Percentiles rank a stretch among this genome's conserved stretches.
Evolutionary conservation across 2,113 vertebrate species (phyloP).

Genomic region (Aspiorhynchus laticeps): DNA sequence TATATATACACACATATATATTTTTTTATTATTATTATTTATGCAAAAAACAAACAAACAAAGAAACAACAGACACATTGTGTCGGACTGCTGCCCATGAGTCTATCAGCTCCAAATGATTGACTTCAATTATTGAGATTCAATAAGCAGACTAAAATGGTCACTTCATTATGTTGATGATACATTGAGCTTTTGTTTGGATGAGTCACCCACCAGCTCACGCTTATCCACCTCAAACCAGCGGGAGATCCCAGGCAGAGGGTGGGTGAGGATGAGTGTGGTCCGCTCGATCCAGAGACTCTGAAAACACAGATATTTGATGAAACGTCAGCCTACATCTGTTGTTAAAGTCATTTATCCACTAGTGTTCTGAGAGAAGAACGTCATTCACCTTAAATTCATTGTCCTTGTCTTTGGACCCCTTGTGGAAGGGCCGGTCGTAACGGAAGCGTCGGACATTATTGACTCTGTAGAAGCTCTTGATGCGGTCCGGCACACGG

Average conservation of each 20-base stretch:
- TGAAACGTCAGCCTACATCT: too few relatives aligned
- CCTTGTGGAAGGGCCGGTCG: conserved; percentile 96
- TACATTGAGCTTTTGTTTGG: neutral
- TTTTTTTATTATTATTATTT: too few relatives aligned
- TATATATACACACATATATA: too few relatives aligned
- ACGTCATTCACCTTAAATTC: conserved; percentile 89
- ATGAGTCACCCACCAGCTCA: conserved; percentile 85
- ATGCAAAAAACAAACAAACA: neutral
- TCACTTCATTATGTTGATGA: neutral
- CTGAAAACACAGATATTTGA: conserved; percentile 71
- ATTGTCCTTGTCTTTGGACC: conserved; percentile 93
- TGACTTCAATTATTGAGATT: neutral
- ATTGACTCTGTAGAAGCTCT: conserved; percentile 98
- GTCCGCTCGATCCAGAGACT: conserved; percentile 98
- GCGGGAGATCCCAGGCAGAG: conserved; percentile 93
- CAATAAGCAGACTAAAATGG: neutral
- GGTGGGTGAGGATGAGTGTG: conserved; percentile 92
- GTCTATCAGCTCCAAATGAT: neutral
- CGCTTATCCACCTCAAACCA: conserved; percentile 98
- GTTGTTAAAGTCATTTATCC: neutral
- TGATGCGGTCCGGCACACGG: conserved; percentile 93
- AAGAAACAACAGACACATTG: too few relatives aligned
- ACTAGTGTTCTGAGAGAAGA: neutral
- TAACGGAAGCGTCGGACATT: conserved; percentile 96
- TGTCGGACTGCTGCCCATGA: neutral